Percentiles rank a stretch among this genome's conserved stretches.
These are phyloP conservation scores for Spinus pinus DNA, from an alignment of 2,797 vertebrate genomes.

Conservation along the genomic window DNA sequence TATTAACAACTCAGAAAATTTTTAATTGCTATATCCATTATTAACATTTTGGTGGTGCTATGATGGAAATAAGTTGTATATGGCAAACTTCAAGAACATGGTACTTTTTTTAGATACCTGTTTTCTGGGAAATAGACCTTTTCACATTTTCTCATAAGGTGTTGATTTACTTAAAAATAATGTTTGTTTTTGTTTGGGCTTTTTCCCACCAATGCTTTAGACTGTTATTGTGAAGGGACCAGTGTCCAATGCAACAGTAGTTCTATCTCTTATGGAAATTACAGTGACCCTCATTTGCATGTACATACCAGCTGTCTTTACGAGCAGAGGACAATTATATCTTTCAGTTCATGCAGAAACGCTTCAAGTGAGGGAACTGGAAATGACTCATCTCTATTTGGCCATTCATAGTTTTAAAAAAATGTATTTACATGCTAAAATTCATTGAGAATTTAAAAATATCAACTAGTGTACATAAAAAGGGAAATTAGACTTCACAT, in stretches of 20 bases:
- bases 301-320: conserved; percentile 32
- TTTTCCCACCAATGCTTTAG: neutral
- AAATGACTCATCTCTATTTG: neutral
- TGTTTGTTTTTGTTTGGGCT: neutral
- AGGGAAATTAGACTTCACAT: neutral
- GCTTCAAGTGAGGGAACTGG: conserved; percentile 19
- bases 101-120: neutral
- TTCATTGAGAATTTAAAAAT: neutral
- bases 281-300: conserved; percentile 37
- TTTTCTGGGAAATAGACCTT: neutral
- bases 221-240: neutral
- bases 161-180: neutral
- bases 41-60: neutral
- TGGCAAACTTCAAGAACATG: neutral
- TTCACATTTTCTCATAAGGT: neutral
- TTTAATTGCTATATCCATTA: neutral
- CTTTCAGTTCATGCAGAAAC: conserved; percentile 16
- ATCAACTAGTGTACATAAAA: neutral
- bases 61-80: neutral
- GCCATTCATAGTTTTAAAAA: neutral
- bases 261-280: conserved; percentile 18
- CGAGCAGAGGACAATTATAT: conserved; percentile 35
- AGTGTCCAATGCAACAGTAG: neutral
- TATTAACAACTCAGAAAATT: neutral
- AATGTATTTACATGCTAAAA: neutral